Conservation (phyloP, 2,888 invertebrate genomes). For the Digitonthophagus gazella region DNA sequence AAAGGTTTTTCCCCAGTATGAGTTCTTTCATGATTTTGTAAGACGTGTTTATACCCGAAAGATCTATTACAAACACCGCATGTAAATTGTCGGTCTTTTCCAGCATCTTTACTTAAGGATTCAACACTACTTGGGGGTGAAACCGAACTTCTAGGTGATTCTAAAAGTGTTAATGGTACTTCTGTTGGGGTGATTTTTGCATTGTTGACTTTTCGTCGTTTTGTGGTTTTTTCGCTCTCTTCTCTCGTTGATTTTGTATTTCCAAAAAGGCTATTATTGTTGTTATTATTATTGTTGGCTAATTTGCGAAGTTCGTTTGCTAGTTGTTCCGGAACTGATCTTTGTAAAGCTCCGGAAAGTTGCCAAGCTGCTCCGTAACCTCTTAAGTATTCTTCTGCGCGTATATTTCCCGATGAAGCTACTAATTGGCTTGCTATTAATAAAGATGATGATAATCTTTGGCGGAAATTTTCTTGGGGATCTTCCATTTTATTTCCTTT, state of each 20-base stretch:
- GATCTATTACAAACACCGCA: slow-evolving; percentile 85
- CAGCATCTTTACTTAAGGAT: slow-evolving; percentile 42
- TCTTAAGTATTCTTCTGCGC: not conserved
- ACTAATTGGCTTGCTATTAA: not conserved
- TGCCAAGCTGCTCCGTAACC: not conserved
- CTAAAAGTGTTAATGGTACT: not conserved
- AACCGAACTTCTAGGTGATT: not conserved
- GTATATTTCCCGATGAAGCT: not conserved
- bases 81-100: slow-evolving; percentile 76
- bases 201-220: no score
- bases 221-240: not conserved
- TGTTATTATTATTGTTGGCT: not conserved
- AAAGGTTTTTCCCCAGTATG: slow-evolving; percentile 95
- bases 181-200: not conserved
- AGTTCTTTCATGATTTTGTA: slow-evolving; percentile 92
- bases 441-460: not conserved
- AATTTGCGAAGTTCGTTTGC: not conserved
- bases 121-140: slow-evolving; percentile 20
- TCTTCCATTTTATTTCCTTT: not conserved
- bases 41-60: slow-evolving; percentile 91
- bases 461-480: not conserved
- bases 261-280: not conserved
- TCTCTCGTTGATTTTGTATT: not conserved
- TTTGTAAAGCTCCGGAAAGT: not conserved
- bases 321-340: not conserved